phyloP scores from a whole-genome alignment of 2,113 vertebrate genomes.

The Eudyptes chrysolophus region DNA sequence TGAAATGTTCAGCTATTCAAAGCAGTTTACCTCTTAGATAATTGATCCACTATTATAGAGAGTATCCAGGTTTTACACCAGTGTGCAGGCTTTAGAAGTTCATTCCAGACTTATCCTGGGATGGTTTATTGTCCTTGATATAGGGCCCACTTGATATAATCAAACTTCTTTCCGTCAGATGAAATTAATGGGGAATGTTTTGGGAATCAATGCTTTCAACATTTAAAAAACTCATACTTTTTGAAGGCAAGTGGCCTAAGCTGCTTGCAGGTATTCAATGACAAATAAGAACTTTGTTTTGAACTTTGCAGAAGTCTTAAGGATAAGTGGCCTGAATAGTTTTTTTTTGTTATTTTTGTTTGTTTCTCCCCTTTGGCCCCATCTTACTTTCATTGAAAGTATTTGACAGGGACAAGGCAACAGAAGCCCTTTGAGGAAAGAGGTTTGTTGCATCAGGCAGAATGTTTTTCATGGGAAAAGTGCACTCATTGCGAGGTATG shows the following conservation, averaged over 20 bases:
- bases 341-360: background rate
- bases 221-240: background rate
- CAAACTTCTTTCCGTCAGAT: background rate
- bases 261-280: background rate
- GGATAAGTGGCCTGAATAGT: background rate
- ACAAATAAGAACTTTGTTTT: background rate
- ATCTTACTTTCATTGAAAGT: background rate
- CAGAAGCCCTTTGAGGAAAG: background rate
- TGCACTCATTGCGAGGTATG: background rate
- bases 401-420: constrained; percentile 9
- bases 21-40: background rate
- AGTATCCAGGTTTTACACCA: background rate
- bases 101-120: background rate
- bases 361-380: background rate
- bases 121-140: background rate
- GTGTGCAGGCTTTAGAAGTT: background rate
- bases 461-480: constrained; percentile 36
- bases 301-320: background rate
- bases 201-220: background rate
- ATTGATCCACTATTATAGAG: background rate
- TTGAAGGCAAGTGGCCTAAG: background rate
- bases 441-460: background rate
- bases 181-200: background rate
- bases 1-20: background rate
- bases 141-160: background rate